These are phyloP conservation scores for Caenorhabditis virilis DNA, from an alignment of 2,888 invertebrate species.

Conservation along the genomic window DNA sequence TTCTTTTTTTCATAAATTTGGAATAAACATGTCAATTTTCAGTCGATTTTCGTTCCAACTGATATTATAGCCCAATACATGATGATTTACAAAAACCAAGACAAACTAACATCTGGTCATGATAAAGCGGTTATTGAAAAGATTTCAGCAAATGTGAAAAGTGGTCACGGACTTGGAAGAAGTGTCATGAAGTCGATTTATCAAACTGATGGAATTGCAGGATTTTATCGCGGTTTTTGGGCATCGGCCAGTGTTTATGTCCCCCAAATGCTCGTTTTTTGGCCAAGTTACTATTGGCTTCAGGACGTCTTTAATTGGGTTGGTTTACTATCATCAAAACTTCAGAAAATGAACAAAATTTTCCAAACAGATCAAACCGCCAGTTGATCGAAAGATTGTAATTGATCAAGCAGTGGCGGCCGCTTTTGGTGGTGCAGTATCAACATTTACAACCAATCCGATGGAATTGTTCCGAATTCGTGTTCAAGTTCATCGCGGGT, in stretches of 20 bases:
- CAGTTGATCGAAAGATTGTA: constrained; percentile 36
- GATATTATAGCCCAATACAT: constrained; percentile 58
- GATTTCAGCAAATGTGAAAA: constrained; percentile 20
- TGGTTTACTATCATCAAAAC: neutral
- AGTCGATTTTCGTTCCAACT: constrained; percentile 56
- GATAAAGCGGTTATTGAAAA: constrained; percentile 43
- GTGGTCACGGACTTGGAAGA: constrained; percentile 20
- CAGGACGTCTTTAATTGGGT: constrained; percentile 39
- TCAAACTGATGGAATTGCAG: constrained; percentile 43
- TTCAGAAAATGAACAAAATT: neutral
- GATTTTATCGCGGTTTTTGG: constrained; percentile 54
- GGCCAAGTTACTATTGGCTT: constrained; percentile 49
- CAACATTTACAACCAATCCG: constrained; percentile 52
- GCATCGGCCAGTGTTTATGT: constrained; percentile 50
- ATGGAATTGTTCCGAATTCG: constrained; percentile 55
- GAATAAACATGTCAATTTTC: constrained; percentile 1
- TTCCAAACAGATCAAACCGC: constrained; percentile 21
- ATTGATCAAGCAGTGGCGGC: constrained; percentile 51
- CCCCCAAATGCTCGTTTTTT: constrained; percentile 51
- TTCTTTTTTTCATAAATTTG: neutral
- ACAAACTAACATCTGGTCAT: constrained; percentile 43
- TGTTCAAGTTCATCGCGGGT: constrained; percentile 48
- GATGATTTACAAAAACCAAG: constrained; percentile 57
- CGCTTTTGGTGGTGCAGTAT: constrained; percentile 41
- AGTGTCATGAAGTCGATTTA: constrained; percentile 50